phyloP scores from a whole-genome alignment of 2,113 vertebrate genomes.

The Ovis canadensis region DNA sequence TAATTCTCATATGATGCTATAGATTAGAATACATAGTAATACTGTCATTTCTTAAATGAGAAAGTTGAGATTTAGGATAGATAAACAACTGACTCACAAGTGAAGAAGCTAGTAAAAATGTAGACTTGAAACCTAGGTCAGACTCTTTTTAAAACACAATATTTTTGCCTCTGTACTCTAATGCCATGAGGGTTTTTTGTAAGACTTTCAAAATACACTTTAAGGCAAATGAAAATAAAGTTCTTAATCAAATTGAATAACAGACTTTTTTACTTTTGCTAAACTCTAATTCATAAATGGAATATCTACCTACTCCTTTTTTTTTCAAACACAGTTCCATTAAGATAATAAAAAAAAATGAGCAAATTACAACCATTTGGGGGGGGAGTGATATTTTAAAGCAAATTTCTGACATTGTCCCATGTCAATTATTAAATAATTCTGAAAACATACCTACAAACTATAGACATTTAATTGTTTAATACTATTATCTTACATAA shows the following conservation, averaged over 20 bases:
- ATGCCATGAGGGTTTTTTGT: neutral
- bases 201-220: conserved; percentile 5
- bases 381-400: neutral
- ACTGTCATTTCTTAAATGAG: conserved; percentile 2
- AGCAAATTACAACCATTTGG: neutral
- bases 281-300: neutral
- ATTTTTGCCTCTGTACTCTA: neutral
- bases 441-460: neutral
- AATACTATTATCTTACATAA: neutral
- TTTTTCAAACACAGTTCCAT: neutral
- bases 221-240: conserved; percentile 6
- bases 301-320: neutral
- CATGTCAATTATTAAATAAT: neutral
- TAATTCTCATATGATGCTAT: neutral
- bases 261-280: neutral
- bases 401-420: neutral
- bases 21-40: neutral
- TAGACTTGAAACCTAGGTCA: neutral
- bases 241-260: neutral
- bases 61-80: neutral
- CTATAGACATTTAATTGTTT: neutral
- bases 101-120: neutral
- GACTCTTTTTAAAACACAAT: neutral
- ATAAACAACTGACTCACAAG: neutral
- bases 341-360: neutral